These are phyloP conservation scores for Ischnus inquisitorius DNA, from an alignment of 2,888 invertebrate species.

Conservation along the genomic window DNA sequence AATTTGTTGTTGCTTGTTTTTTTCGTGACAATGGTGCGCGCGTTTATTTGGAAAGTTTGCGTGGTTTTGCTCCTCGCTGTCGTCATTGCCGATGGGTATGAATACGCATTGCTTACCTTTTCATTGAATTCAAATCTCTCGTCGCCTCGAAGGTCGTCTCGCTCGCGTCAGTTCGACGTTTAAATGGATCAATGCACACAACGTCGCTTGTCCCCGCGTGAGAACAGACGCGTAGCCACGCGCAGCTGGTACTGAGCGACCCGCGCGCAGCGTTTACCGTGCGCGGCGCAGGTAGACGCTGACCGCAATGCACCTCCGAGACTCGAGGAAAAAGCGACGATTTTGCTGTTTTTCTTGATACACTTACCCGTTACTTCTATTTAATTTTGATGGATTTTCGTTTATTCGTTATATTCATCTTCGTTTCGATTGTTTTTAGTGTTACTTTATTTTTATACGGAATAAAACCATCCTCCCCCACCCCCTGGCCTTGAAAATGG, in stretches of 20 bases:
- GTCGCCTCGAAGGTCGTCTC: background rate
- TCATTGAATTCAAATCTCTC: background rate
- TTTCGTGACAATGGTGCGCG: conserved; percentile 39
- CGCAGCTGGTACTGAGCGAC: background rate
- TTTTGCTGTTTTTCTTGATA: background rate
- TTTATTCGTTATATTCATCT: background rate
- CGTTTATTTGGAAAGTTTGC: conserved; percentile 39
- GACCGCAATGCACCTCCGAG: background rate
- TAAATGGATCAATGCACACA: background rate
- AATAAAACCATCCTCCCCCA: too few relatives aligned
- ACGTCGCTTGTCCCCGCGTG: background rate
- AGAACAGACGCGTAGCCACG: background rate
- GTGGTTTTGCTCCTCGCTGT: conserved; percentile 39
- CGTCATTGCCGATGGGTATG: conserved; percentile 51
- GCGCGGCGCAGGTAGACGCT: background rate
- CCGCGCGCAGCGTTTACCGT: conserved; percentile 11
- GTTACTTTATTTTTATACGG: too few relatives aligned
- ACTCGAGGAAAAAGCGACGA: background rate
- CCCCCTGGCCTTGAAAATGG: too few relatives aligned
- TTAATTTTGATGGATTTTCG: background rate
- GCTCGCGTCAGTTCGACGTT: background rate
- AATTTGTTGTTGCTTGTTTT: background rate
- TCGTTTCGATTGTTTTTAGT: background rate
- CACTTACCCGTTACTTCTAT: background rate
- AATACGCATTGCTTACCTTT: background rate